Evolutionary conservation across 2,888 invertebrate genomes (phyloP), one percentile per base, ranked within the genome.

Genomic region (Dicyrtoma fusca): DNA sequence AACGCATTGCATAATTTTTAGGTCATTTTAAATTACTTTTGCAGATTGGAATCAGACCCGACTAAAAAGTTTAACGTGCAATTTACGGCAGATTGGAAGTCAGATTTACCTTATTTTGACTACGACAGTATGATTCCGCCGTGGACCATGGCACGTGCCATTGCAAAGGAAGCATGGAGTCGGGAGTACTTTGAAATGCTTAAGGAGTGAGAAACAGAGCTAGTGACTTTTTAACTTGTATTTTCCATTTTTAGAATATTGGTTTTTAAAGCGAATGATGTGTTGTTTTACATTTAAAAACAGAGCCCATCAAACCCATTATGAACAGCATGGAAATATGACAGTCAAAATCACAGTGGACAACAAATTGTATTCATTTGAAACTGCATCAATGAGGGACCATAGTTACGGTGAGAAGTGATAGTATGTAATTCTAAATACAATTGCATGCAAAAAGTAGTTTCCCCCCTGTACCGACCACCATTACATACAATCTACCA

Each of bases 391-490:
- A 0, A 91, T 92, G 83, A 86, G 92, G 76, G 92, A 93, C 83
- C 92, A 93, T 82, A 91, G 91, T 78, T 92, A 89, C 82, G 91
- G 91, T 87, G 83, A 85, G n/a, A n/a, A n/a, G n/a, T n/a, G n/a
- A n/a, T n/a, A n/a, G n/a, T n/a, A n/a, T n/a, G n/a, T n/a, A n/a
- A n/a, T n/a, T n/a, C n/a, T n/a, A n/a, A n/a, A n/a, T n/a, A n/a
- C n/a, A n/a, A n/a, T n/a, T n/a, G n/a, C n/a, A n/a, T n/a, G n/a
- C n/a, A n/a, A n/a, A n/a, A n/a, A n/a, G n/a, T n/a, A n/a, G n/a
- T n/a, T n/a, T n/a, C n/a, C n/a, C n/a, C n/a, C n/a, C n/a, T n/a
- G n/a, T n/a, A n/a, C n/a, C n/a, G n/a, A n/a, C n/a, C n/a, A n/a
- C n/a, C n/a, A n/a, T n/a, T n/a, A n/a, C n/a, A n/a, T n/a, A n/a